Evolutionary conservation across 2,113 vertebrate genomes (phyloP), one percentile per base, ranked within the genome.

Genomic region (Nothocercus nigrocapillus): DNA sequence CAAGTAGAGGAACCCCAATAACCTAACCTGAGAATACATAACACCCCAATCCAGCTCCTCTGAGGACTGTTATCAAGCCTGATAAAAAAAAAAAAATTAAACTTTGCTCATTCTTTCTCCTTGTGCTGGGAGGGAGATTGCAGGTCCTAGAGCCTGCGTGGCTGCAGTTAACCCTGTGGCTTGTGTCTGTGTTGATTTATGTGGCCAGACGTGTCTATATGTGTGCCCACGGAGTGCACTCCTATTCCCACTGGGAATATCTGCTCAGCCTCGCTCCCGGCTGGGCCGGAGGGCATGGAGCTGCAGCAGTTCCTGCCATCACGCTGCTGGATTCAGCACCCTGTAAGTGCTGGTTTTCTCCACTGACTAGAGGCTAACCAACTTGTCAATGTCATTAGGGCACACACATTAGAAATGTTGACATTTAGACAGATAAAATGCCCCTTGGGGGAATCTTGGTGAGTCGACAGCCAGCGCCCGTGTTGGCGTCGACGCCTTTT

Each of bases 131-230:
- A 73, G 32, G 5, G 44, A 7, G 5, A 14, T 13, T 63, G 17
- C 5, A 70, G 32, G 30, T 49, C 1, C 0, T 5, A 3, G 5
- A 1, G 5, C 16, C 11, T 0, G 0, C 7, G 20, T 18, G 22
- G 16, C 61, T 47, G 24, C 30, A 8, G 22, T 44, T 54, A 17
- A 6, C 18, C 28, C 54, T 78, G 13, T 27, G n/a, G 42, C 18
- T 68, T 73, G 47, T 77, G 12, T 28, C 54, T 80, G 38, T 87
- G n/a, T 13, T 81, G 30, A 75, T 70, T 45, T 58, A 32, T 11
- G 22, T 34, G 30, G 7, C 30, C 67, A 58, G 25, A 25, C 17
- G 22, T 15, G 16, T 51, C 42, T 45, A 16, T 56, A 70, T 62
- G 32, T 11, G 16, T n/a, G 61, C 0, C 0, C 19, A 56, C 7